phyloP scores from a whole-genome alignment of 2,797 vertebrate species.

The Smutsia temminckii region DNA sequence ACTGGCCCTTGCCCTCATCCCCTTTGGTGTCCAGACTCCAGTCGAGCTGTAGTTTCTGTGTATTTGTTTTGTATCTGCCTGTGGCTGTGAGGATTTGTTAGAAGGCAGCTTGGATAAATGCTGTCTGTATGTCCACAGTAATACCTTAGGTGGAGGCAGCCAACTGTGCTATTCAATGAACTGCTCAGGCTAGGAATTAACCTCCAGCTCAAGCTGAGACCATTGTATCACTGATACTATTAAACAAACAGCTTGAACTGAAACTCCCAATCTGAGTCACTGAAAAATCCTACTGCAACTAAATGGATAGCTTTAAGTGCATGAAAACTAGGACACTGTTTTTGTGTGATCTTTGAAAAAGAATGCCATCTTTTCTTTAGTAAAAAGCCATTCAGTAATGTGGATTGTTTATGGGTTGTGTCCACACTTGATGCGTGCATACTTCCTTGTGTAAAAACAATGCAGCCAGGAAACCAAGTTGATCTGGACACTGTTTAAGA shows the following conservation, averaged over 20 bases:
- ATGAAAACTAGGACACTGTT: not conserved
- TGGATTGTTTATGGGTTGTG: not conserved
- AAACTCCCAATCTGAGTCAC: not conserved
- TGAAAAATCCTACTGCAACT: not conserved
- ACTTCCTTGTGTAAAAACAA: conserved; percentile 17
- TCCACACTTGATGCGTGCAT: not conserved
- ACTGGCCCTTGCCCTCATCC: not conserved
- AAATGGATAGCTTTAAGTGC: not conserved
- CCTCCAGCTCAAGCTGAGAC: not conserved
- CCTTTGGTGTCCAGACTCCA: not conserved
- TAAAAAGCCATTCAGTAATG: not conserved
- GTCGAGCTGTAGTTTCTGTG: not conserved
- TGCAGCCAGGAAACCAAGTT: not conserved
- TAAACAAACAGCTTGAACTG: not conserved
- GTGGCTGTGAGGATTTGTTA: not conserved
- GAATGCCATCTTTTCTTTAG: not conserved
- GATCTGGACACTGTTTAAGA: not conserved
- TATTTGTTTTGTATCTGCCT: not conserved
- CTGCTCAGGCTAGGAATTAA: not conserved
- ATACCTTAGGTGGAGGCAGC: not conserved
- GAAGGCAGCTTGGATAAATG: not conserved
- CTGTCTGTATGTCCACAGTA: no score
- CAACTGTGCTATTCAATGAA: not conserved
- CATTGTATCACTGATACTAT: not conserved
- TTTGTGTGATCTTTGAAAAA: conserved; percentile 32